A percentile compares a stretch with the other conserved stretches of the same genome.
Evolutionary conservation across 2,888 invertebrate species (phyloP).

Genomic region (Melikaiella ostensackeni): DNA sequence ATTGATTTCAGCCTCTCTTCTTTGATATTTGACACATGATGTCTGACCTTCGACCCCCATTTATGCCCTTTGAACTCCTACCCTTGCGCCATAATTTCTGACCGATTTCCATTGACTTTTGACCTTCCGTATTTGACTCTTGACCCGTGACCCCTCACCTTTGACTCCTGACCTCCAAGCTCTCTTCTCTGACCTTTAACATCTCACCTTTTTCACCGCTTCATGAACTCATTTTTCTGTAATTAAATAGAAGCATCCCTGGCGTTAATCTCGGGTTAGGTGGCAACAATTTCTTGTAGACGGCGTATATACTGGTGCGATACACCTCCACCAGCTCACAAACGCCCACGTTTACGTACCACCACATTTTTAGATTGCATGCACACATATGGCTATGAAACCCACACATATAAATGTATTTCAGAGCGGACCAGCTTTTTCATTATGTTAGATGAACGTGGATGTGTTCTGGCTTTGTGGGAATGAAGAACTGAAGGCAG

Average conservation of each 20-base stretch:
- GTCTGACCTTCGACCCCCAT: too few relatives aligned
- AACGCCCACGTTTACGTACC: constrained; percentile 10
- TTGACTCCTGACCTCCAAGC: too few relatives aligned
- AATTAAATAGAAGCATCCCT: constrained; percentile 55
- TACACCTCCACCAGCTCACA: not conserved
- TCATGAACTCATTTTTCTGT: not conserved
- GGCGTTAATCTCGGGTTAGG: constrained; percentile 70
- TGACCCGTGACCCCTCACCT: too few relatives aligned
- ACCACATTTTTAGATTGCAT: constrained; percentile 3
- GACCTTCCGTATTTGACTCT: too few relatives aligned
- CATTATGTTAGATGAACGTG: constrained; percentile 42
- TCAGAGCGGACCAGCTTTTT: constrained; percentile 27
- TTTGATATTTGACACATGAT: too few relatives aligned
- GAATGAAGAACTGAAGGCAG: constrained; percentile 47
- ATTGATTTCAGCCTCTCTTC: too few relatives aligned
- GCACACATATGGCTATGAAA: constrained; percentile 35
- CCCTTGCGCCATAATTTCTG: too few relatives aligned
- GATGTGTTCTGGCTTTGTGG: constrained; percentile 47
- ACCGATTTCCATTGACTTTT: too few relatives aligned
- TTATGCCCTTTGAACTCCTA: too few relatives aligned
- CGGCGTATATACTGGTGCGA: constrained; percentile 55
- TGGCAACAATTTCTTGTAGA: constrained; percentile 68
- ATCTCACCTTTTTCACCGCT: too few relatives aligned
- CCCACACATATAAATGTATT: constrained; percentile 22
- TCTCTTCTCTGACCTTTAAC: too few relatives aligned